These are phyloP conservation scores for Copidosoma aretas DNA, from an alignment of 2,888 invertebrate species.

Conservation along the genomic window DNA sequence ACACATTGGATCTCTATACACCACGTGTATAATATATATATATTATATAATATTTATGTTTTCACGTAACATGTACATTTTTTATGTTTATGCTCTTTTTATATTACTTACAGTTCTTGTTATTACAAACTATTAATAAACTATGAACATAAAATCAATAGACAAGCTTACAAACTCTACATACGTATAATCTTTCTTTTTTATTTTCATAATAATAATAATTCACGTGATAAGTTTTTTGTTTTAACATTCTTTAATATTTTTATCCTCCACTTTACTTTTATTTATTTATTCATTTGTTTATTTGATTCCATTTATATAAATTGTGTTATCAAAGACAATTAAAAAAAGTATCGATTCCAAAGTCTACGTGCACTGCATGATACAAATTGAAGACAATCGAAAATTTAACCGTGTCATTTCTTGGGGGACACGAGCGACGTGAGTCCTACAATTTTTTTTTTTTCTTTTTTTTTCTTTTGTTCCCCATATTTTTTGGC, in stretches of 20 bases:
- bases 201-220: too few species aligned
- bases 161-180: conserved; percentile 38
- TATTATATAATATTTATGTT: conserved; percentile 28
- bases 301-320: conserved; percentile 6
- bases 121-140: conserved; percentile 36
- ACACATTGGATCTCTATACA: conserved; percentile 43
- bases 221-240: conserved; percentile 30
- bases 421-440: neutral
- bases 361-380: conserved; percentile 17
- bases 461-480: too few species aligned
- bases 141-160: conserved; percentile 37
- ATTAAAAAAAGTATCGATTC: conserved; percentile 33
- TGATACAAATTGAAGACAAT: conserved; percentile 18
- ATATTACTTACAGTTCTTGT: conserved; percentile 31
- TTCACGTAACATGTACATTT: conserved; percentile 37
- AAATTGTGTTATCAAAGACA: conserved; percentile 38
- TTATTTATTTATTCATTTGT: neutral
- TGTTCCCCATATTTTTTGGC: conserved; percentile 17
- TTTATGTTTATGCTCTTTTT: conserved; percentile 31
- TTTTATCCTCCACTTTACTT: neutral
- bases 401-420: conserved; percentile 11
- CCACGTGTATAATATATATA: conserved; percentile 31
- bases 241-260: conserved; percentile 16
- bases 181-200: conserved; percentile 33
- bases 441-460: conserved; percentile 4